These are phyloP conservation scores for Ochotona curzoniae DNA, from an alignment of 2,113 vertebrate genomes.

Conservation along the genomic window DNA sequence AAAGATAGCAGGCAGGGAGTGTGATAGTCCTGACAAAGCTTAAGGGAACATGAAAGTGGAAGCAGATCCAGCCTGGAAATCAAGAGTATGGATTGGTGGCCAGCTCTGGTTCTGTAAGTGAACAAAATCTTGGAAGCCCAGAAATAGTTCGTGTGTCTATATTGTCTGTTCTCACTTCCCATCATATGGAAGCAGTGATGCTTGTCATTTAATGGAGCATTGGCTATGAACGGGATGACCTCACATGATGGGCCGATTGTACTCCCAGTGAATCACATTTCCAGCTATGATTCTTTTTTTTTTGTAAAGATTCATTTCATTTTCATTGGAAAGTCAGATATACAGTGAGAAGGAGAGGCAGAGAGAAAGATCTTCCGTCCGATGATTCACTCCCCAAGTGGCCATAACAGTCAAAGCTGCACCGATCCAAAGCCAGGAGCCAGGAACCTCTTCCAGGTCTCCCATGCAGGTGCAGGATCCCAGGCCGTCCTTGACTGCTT, in stretches of 20 bases:
- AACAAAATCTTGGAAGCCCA: not conserved
- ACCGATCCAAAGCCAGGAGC: too few species aligned
- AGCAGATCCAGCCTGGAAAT: not conserved
- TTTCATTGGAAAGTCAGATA: too few species aligned
- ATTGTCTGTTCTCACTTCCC: not conserved
- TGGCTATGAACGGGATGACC: not conserved
- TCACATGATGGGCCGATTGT: accelerated
- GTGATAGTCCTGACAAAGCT: not conserved
- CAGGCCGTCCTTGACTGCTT: too few species aligned
- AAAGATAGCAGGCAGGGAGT: too few species aligned
- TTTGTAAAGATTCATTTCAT: too few species aligned
- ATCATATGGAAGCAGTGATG: not conserved
- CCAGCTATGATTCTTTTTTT: not conserved
- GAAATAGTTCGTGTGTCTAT: not conserved
- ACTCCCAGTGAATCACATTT: not conserved
- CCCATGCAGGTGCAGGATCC: too few species aligned
- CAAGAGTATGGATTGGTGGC: not conserved
- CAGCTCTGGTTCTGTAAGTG: not conserved
- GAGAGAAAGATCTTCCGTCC: too few species aligned
- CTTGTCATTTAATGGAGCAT: not conserved
- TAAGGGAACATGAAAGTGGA: not conserved
- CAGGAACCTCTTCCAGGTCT: too few species aligned
- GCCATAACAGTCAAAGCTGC: too few species aligned
- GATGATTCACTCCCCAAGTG: too few species aligned
- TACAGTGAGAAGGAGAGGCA: too few species aligned